Evolutionary conservation across 2,113 vertebrate genomes (phyloP).

Genomic region (Enhydra lutris): DNA sequence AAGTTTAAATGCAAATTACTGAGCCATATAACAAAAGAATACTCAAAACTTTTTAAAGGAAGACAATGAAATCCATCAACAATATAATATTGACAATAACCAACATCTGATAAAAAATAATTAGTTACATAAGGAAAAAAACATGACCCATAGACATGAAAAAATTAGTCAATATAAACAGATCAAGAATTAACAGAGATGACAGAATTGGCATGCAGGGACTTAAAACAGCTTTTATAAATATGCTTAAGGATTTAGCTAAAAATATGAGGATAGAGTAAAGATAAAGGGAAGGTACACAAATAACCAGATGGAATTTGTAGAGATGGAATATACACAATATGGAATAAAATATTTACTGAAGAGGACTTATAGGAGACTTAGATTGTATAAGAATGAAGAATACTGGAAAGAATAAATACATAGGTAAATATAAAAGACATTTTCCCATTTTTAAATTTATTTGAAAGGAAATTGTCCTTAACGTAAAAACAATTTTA

Average conservation of each 20-base stretch:
- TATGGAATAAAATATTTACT: neutral
- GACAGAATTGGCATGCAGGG: neutral
- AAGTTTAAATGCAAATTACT: neutral
- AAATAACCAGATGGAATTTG: neutral
- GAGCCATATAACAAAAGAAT: neutral
- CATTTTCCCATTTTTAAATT: neutral
- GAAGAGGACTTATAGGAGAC: neutral
- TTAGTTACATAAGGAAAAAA: neutral
- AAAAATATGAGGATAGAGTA: neutral
- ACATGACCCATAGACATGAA: neutral
- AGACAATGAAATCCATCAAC: neutral
- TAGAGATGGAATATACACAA: neutral
- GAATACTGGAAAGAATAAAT: neutral
- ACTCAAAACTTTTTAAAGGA: neutral
- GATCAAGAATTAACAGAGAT: neutral
- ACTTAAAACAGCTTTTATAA: neutral
- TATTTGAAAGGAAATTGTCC: neutral
- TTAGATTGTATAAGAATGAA: neutral
- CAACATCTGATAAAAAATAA: neutral
- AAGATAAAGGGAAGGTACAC: neutral
- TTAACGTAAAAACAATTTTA: neutral
- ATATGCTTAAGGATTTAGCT: neutral
- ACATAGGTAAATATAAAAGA: neutral
- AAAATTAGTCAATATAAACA: neutral
- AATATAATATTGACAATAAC: neutral